Base-by-base conservation (phyloP, 2,797 vertebrate species). In the Mus spretus region DNA sequence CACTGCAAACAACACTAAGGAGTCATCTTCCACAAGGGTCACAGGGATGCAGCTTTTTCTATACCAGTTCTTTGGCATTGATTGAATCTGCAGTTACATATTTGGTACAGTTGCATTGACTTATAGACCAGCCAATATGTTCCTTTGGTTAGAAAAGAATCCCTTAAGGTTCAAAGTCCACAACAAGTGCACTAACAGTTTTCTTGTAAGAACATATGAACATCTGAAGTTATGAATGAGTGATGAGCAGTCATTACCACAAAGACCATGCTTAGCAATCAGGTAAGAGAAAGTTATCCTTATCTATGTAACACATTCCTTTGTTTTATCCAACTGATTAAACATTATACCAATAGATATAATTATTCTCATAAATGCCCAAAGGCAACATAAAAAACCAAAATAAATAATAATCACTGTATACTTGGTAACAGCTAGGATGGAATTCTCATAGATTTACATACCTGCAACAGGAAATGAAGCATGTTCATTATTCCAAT, bases 351-450 rank as follows among this genome's bases (percentile, higher is more conserved):
- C 19, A 61, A 74, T 85, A 75, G 74, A 83, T 50, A 57, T 82
- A 63, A 53, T 40, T 96, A 57, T 55, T 19, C 34, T 78, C 8
- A 37, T 67, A 94, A 83, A 72, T 72, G 34, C 28, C 59, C 40
- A 90, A 96, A 89, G 59, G 53, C 47, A 96, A 87, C 9, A n/a
- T 47, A 40, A 14, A 87, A 72, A 70, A 83, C 44, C 53, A 5
- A 31, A 12, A 12, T 50, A 83, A 47, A 81, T 40, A 11, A 55
- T 55, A 44, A 89, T 93, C 31, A 31, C 28, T 22, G 26, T 15
- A 2, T 6, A 53, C 0, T 40, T 61, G 12, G 10, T 77, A 55
- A 90, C 10, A 72, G 6, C 13, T 55, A 77, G 19, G 12, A 12
- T 3, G 22, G 22, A 86, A 74, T 31, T 2, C 24, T 83, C 10